These are phyloP conservation scores for Homarus americanus DNA, from an alignment of 1,140 invertebrate genomes.

Conservation along the genomic window DNA sequence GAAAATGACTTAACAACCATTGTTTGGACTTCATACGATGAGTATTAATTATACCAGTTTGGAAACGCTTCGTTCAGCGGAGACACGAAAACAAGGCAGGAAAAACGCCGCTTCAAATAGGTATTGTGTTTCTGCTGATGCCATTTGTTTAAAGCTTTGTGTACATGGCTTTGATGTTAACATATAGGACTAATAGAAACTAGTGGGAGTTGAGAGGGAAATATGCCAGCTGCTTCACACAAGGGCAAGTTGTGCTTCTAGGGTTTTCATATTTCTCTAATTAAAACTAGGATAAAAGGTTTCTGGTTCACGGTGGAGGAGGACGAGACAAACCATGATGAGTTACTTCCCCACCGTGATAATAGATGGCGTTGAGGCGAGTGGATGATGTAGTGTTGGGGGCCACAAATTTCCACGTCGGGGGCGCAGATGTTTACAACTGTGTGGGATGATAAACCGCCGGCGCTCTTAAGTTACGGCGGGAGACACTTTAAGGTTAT, in stretches of 20 bases:
- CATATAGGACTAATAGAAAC: background rate
- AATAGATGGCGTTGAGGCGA: background rate
- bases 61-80: background rate
- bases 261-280: background rate
- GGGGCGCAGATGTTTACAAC: no score
- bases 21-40: conserved; percentile 36
- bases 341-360: background rate
- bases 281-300: background rate
- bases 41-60: conserved; percentile 9
- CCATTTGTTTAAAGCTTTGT: conserved; percentile 12
- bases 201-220: background rate
- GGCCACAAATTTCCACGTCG: no score
- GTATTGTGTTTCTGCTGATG: conserved; percentile 5
- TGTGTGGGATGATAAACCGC: no score
- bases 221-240: background rate
- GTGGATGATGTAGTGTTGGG: background rate
- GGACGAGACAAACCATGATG: background rate
- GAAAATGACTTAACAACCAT: conserved; percentile 34
- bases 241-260: background rate
- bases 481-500: no score
- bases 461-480: no score
- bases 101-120: background rate
- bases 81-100: background rate
- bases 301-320: background rate
- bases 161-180: background rate